Evolutionary conservation across 2,797 vertebrate genomes (phyloP), one percentile per base, ranked within the genome.

Genomic region (Myotis pilosus): DNA sequence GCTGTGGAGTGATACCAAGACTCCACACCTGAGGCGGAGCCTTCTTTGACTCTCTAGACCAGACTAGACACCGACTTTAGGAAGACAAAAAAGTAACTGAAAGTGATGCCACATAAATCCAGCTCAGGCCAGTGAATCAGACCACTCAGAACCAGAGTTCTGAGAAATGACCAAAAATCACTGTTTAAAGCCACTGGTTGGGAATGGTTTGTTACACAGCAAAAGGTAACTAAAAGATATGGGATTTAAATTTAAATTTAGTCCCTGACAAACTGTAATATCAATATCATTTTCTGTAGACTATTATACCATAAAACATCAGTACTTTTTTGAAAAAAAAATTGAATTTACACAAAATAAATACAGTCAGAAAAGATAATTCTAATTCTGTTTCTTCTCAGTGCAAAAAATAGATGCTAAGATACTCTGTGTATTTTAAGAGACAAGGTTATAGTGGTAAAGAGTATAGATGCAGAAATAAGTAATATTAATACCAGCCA

Each of bases 21-120:
- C 11, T 33, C 10, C 10, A 47, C 20, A 19, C 0, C 0, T 13
- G 9, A n/a, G 2, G 1, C 10, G 2, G 38, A 51, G 33, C 1
- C 20, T 76, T 80, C 11, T 55, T 80, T 15, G 9, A 28, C 23
- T 19, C 60, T 79, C 38, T n/a, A 64, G n/a, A 74, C 6, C 11
- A 82, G 49, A 62, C 1, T 4, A 71, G 6, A 44, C 36, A 83
- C 10, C 12, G 55, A 41, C 33, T 66, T 33, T 41, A 38, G n/a
- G 9, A n/a, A 57, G 22, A 30, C n/a, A 71, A 44, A 25, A 49
- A 6, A 23, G 6, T n/a, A 38, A 33, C 5, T 55, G 22, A 16
- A 16, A 20, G 25, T 20, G 6, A 68, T 30, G 13, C 5, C 17
- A 72, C 9, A 2, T 17, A 53, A 30, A 36, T 55, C 13, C 28